Evolutionary conservation across 2,888 invertebrate genomes (phyloP).

Genomic region (Xylocampa areola): DNA sequence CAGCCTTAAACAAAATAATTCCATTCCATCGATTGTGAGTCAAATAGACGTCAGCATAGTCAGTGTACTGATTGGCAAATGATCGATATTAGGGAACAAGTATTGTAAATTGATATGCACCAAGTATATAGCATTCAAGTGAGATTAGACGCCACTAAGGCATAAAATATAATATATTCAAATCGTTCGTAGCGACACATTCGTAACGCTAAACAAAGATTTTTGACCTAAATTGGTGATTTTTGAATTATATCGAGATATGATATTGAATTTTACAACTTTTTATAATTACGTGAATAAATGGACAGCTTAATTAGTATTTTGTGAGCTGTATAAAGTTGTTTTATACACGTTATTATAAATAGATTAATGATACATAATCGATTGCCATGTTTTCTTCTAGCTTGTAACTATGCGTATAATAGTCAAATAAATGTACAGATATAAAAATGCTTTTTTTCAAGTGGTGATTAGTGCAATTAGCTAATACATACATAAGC

Average conservation of each 20-base stretch:
- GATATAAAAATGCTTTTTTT: conserved; percentile 52
- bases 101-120: conserved; percentile 72
- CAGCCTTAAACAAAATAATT: conserved; percentile 52
- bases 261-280: conserved; percentile 27
- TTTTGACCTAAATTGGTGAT: conserved; percentile 41
- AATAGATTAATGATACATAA: conserved; percentile 37
- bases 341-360: conserved; percentile 27
- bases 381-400: conserved; percentile 62
- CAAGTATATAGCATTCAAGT: conserved; percentile 74
- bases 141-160: conserved; percentile 75
- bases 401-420: conserved; percentile 65
- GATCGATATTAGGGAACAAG: conserved; percentile 71
- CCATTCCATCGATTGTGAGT: conserved; percentile 30
- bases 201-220: conserved; percentile 30
- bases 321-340: conserved; percentile 14
- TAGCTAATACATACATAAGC: no score
- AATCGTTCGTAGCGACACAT: conserved; percentile 32
- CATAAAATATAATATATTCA: conserved; percentile 60
- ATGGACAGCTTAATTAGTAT: conserved; percentile 12
- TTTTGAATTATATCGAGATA: conserved; percentile 32
- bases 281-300: conserved; percentile 27
- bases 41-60: conserved; percentile 27
- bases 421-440: conserved; percentile 61
- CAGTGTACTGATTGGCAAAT: conserved; percentile 54
- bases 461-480: conserved; percentile 45